Percentiles rank a stretch among this genome's conserved stretches.
phyloP scores from a whole-genome alignment of 1,140 invertebrate species.

The Eriosoma lanigerum region DNA sequence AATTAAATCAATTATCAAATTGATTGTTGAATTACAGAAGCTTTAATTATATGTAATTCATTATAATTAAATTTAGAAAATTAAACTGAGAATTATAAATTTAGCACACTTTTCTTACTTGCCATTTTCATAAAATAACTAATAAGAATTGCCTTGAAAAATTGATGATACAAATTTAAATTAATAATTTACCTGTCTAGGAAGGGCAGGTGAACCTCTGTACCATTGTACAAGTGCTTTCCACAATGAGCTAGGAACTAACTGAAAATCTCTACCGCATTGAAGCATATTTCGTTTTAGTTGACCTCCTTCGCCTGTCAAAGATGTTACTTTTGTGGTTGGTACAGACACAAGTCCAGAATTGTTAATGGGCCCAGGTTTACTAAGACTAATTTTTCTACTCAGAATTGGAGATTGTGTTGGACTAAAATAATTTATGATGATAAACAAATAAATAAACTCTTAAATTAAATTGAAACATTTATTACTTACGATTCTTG shows the following conservation, averaged over 20 bases:
- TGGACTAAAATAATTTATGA: conserved; percentile 56
- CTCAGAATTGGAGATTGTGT: conserved; percentile 57
- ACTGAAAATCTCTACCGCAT: conserved; percentile 76
- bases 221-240: conserved; percentile 83
- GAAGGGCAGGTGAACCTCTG: conserved; percentile 76
- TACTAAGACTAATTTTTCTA: conserved; percentile 53
- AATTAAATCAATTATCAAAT: no score
- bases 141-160: no score
- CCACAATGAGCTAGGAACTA: conserved; percentile 82
- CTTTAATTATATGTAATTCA: no score
- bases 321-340: conserved; percentile 65
- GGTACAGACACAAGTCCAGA: conserved; percentile 66
- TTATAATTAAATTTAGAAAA: no score
- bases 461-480: neutral
- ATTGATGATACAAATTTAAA: no score
- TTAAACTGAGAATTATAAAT: no score
- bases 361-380: conserved; percentile 79
- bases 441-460: neutral
- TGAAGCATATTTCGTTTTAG: conserved; percentile 71
- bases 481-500: conserved; percentile 26
- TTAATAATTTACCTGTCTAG: conserved; percentile 68
- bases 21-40: no score
- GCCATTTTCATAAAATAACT: no score
- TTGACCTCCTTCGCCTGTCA: conserved; percentile 85
- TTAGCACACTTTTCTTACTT: no score